Evolutionary conservation across 2,797 vertebrate genomes (phyloP).

Genomic region (Astyanax mexicanus): DNA sequence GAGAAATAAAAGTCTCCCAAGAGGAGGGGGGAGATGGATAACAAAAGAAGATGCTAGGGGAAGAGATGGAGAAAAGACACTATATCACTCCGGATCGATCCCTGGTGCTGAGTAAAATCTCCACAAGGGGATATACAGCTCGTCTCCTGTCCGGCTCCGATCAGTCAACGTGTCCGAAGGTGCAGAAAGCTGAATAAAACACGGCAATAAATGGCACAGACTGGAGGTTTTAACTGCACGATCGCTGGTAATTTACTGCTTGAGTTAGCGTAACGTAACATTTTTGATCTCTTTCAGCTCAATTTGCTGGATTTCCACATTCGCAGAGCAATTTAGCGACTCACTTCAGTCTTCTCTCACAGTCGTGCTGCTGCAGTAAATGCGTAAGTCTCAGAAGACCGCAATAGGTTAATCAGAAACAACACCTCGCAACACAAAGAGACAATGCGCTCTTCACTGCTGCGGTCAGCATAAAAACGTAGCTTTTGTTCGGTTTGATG

Average conservation of each 20-base stretch:
- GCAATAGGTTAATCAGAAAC: background rate
- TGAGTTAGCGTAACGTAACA: background rate
- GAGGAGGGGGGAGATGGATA: background rate
- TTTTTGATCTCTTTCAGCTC: background rate
- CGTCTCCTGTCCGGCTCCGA: background rate
- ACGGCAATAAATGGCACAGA: background rate
- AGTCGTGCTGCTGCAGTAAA: background rate
- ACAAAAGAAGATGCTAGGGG: background rate
- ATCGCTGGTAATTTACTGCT: background rate
- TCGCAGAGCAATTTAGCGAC: background rate
- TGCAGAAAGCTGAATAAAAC: background rate
- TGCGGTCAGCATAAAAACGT: background rate
- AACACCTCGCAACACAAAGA: background rate
- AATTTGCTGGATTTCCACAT: background rate
- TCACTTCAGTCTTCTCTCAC: background rate
- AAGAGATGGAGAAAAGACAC: background rate
- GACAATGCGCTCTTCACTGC: background rate
- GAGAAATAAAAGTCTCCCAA: slow-evolving; percentile 5
- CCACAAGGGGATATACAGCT: background rate
- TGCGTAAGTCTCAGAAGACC: background rate
- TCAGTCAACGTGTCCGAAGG: background rate
- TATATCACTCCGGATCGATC: background rate
- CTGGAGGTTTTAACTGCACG: background rate
- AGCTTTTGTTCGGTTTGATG: background rate
- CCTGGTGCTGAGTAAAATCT: background rate